Evolutionary conservation across 1,140 invertebrate species (phyloP).

Genomic region (Stenopsyche tienmushanensis): DNA sequence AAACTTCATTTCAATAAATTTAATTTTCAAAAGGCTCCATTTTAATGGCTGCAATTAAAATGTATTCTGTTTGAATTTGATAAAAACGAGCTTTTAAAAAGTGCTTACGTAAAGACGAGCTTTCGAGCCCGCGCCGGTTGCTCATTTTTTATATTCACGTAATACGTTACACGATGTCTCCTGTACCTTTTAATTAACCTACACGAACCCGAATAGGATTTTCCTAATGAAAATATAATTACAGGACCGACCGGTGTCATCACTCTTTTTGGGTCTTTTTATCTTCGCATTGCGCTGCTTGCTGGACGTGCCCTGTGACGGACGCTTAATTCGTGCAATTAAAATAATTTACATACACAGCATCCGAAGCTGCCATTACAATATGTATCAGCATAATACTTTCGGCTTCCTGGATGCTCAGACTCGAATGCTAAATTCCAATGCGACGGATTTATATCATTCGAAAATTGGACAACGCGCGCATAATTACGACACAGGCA

Average conservation of each 20-base stretch:
- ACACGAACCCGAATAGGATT: slow-evolving; percentile 10
- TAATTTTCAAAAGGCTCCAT: too few relatives aligned
- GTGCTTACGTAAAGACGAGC: neutral
- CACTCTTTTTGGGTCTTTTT: neutral
- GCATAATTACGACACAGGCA: too few relatives aligned
- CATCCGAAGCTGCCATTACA: too few relatives aligned
- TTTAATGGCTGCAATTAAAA: too few relatives aligned
- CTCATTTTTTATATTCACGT: neutral
- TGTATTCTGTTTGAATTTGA: neutral
- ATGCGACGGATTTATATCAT: too few relatives aligned
- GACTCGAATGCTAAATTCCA: too few relatives aligned
- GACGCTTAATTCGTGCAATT: neutral
- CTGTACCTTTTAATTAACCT: slow-evolving; percentile 13
- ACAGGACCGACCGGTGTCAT: slow-evolving; percentile 2
- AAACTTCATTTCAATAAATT: too few relatives aligned
- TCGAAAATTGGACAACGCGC: too few relatives aligned
- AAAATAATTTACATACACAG: neutral
- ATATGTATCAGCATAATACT: too few relatives aligned
- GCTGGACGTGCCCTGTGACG: neutral
- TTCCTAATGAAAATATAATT: slow-evolving; percentile 14
- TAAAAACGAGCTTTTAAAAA: neutral
- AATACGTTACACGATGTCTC: neutral
- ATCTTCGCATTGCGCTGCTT: neutral
- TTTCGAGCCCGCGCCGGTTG: neutral
- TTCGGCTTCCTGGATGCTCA: too few relatives aligned